Conservation (phyloP, 2,797 vertebrate genomes). For the Oreortyx pictus region DNA sequence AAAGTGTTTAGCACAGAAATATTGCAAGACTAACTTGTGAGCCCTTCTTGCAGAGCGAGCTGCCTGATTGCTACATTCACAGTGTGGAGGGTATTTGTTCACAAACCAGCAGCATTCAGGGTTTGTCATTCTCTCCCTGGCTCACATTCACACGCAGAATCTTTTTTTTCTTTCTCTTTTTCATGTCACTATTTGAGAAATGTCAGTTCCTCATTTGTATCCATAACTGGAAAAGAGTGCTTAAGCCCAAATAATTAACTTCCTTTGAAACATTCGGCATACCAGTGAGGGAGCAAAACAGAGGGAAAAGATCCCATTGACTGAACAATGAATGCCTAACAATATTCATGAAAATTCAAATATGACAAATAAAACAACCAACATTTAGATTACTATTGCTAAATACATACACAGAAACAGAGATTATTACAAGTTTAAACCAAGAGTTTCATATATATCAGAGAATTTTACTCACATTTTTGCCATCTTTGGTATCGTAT, state of each 20-base stretch:
- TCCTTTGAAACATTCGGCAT: not conserved
- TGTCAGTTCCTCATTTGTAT: not conserved
- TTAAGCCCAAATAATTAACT: not conserved
- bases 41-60: not conserved
- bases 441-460: not conserved
- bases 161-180: not conserved
- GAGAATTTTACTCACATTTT: not conserved
- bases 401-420: not conserved
- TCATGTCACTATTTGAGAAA: not conserved
- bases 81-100: not conserved
- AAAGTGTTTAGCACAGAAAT: constrained; percentile 39
- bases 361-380: not conserved
- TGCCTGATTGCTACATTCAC: not conserved
- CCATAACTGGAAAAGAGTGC: not conserved
- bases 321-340: not conserved
- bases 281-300: not conserved
- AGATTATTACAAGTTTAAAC: not conserved
- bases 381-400: not conserved
- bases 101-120: not conserved
- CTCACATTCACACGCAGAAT: not conserved
- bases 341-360: not conserved
- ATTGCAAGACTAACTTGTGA: constrained; percentile 6
- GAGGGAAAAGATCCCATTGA: not conserved
- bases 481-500: not conserved
- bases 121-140: not conserved